Base-by-base conservation (phyloP, 2,797 vertebrate species). In the Xiphorhynchus erythropygius region DNA sequence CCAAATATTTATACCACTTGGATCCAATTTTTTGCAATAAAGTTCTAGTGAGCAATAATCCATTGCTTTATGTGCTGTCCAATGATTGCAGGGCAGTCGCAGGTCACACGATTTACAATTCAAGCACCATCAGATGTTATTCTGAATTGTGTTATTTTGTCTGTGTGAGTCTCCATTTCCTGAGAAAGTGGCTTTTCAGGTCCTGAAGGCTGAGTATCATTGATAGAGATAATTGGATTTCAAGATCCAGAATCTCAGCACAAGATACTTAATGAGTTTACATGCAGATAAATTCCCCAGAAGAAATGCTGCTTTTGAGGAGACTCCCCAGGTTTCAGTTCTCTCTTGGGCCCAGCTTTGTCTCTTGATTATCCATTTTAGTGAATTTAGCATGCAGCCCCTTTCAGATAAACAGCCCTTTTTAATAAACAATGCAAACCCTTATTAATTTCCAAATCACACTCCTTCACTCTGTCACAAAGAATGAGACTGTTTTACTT, bases 201-300 rank as follows among this genome's bases (percentile, higher is more conserved):
- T 89, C 87, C 55, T 83, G 57, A 75, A 93, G 50, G 65, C 73
- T 90, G 79, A 79, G 27, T 86, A 49, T 82, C 92, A 87, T 68
- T 95, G 84, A 84, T 90, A 93, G 28, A 92, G 74, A 70, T 93
- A 97, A 96, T 93, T 97, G 92, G 84, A 96, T 97, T 97, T 91
- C 82, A 93, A 84, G 87, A 87, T 93, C 37, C 53, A 78, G 80
- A 86, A 70, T 77, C 84, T 94, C 93, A 96, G 82, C 79, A 87
- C 37, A 37, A 86, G 78, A 73, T 90, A 30, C 47, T 94, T 95
- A 95, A 91, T 96, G 88, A 95, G 95, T 96, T 90, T 95, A 87
- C 73, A 90, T 44, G 46, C 70, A 96, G 70, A 93, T 94, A 57
- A 95, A 91, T 95, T 92, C 64, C 93, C 93, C 89, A 73, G 77